These are phyloP conservation scores for Melanargia galathea DNA, from an alignment of 2,888 invertebrate genomes.

Conservation along the genomic window DNA sequence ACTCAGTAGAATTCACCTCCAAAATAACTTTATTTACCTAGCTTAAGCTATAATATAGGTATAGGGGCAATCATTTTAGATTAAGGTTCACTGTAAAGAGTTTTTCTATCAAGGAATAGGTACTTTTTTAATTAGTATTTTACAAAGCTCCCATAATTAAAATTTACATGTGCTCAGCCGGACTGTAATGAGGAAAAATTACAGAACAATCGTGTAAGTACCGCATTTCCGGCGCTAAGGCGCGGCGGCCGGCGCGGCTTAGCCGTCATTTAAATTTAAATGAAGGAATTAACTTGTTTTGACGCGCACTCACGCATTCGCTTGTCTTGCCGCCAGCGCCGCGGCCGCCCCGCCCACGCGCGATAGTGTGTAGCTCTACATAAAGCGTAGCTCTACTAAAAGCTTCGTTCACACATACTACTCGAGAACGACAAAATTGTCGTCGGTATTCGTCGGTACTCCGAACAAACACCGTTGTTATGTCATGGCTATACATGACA, in stretches of 20 bases:
- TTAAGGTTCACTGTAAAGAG: too few species aligned
- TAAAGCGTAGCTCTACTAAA: not conserved
- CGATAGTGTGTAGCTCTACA: not conserved
- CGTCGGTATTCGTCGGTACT: not conserved
- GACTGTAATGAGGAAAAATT: not conserved
- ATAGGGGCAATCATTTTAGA: too few species aligned
- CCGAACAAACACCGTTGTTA: too few species aligned
- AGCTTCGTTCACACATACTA: not conserved
- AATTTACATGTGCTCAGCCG: not conserved
- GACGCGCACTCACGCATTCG: slow-evolving; percentile 35
- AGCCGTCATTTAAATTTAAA: slow-evolving; percentile 81
- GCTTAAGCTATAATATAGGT: too few species aligned
- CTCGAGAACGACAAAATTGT: not conserved
- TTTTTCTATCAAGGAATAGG: too few species aligned
- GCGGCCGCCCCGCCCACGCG: not conserved
- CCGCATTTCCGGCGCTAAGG: not conserved
- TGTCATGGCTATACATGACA: too few species aligned
- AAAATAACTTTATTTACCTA: too few species aligned
- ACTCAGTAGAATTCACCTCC: too few species aligned
- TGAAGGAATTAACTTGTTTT: slow-evolving; percentile 73
- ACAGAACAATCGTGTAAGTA: not conserved
- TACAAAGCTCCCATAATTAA: not conserved
- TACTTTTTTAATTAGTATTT: too few species aligned
- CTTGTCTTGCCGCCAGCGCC: slow-evolving; percentile 7
- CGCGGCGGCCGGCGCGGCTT: slow-evolving; percentile 45